Base-by-base conservation (phyloP, 2,888 invertebrate genomes). In the Ormyrus pomaceus region DNA sequence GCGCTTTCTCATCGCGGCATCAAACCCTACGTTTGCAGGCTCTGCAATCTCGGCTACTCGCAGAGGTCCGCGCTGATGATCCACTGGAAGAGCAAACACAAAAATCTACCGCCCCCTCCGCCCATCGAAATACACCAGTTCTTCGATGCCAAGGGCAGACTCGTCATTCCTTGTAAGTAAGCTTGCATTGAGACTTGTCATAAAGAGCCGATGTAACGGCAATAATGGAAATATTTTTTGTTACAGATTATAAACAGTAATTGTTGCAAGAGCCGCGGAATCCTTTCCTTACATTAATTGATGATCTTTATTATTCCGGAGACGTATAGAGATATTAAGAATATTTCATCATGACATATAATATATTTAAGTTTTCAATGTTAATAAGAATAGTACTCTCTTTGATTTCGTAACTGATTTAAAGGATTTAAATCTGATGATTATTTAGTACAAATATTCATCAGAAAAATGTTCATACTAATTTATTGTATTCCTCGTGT, bases 1-100 rank as follows among this genome's bases (percentile, higher is more conserved):
- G 74, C 77, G 9, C 69, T 83, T 0, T 84, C 85, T 0, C 85
- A 86, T 53, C 71, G 82, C 11, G 85, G 83, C 2, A 82, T 84
- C 13, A 82, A 84, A 69, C 85, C 85, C 0, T 86, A 86, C 73
- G 72, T 82, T 0, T 85, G 84, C 71, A 73, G 79, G 48, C 79
- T 83, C 2, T 86, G 86, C 70, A 81, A 82, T 6, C 68, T 83
- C 2, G 81, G 76, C 51, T 86, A 84, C 71, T 85, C 86, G 11
- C 86, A 76, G 62, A 77, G 85, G 10, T 84, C 84, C 5, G 85
- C 85, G 5, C 77, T 88, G 65, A 87, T 85, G 86, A 65, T 50
- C 0, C 87, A 86, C 66, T 85, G 84, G 83, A 84, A 84, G 11
- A 58, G 55, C 46, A 84, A 84, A n/a, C 86, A 86, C 56, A 82